Percentiles rank a stretch among this genome's conserved stretches.
These are phyloP conservation scores for Amblyraja radiata DNA, from an alignment of 2,797 vertebrate genomes.

Conservation along the genomic window DNA sequence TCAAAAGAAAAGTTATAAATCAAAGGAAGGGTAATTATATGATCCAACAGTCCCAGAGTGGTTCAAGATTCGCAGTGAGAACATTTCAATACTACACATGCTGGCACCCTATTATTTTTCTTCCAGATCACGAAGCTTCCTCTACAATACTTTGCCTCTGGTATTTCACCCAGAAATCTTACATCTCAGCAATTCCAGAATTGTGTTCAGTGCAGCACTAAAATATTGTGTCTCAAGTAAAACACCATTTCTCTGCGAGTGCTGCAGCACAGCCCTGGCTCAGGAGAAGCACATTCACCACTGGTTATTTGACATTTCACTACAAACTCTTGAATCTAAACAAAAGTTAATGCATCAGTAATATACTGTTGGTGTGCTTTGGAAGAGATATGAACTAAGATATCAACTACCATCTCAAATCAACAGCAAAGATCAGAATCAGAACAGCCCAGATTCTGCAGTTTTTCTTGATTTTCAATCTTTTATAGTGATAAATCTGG, in stretches of 20 bases:
- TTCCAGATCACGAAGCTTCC: background rate
- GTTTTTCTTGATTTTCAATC: too few relatives aligned
- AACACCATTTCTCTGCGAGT: background rate
- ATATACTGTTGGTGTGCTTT: background rate
- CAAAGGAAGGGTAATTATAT: constrained; percentile 10
- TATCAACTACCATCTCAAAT: background rate
- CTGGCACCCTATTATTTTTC: background rate
- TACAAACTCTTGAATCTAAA: background rate
- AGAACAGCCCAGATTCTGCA: too few relatives aligned
- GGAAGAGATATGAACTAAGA: background rate
- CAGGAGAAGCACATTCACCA: background rate
- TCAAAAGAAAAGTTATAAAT: background rate
- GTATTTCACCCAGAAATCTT: background rate
- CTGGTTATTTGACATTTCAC: background rate
- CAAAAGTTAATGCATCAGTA: background rate
- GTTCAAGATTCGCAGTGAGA: background rate
- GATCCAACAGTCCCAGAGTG: background rate
- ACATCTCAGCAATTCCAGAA: background rate
- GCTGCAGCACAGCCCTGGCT: background rate
- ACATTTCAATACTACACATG: background rate
- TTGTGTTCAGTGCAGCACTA: background rate
- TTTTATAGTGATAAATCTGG: too few relatives aligned
- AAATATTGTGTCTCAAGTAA: background rate
- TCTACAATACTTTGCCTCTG: background rate
- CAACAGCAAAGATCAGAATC: background rate